Evolutionary conservation across 2,888 invertebrate species (phyloP).

Genomic region (Parelbella ahira): DNA sequence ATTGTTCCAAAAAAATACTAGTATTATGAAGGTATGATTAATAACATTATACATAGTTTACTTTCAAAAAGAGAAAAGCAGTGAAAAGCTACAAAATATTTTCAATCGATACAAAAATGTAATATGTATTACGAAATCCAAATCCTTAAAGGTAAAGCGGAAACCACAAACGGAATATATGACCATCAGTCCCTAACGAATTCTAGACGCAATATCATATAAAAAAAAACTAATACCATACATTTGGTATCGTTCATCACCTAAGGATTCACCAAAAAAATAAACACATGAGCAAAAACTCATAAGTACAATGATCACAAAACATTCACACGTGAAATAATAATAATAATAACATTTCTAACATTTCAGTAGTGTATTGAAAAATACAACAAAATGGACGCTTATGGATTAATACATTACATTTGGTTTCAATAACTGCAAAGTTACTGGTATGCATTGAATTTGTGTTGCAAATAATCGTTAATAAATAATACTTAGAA

Average conservation of each 20-base stretch:
- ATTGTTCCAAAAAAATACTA: too few relatives aligned
- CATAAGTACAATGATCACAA: slow-evolving; percentile 72
- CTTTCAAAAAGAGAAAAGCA: too few relatives aligned
- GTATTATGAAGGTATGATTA: too few relatives aligned
- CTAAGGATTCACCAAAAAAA: slow-evolving; percentile 20
- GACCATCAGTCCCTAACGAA: slow-evolving; percentile 21
- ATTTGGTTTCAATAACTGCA: too few relatives aligned
- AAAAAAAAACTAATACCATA: slow-evolving; percentile 25
- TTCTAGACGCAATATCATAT: slow-evolving; percentile 10
- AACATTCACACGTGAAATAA: slow-evolving; percentile 40
- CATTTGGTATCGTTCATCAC: slow-evolving; percentile 36
- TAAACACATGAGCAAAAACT: slow-evolving; percentile 44
- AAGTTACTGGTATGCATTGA: too few relatives aligned
- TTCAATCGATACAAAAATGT: too few relatives aligned
- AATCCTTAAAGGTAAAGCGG: slow-evolving; percentile 1
- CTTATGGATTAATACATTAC: slow-evolving; percentile 2
- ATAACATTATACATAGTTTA: too few relatives aligned
- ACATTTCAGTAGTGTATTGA: slow-evolving; percentile 1
- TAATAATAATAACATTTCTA: not conserved
- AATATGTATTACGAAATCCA: too few relatives aligned
- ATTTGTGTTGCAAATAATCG: too few relatives aligned
- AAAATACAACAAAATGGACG: slow-evolving; percentile 10
- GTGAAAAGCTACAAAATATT: too few relatives aligned
- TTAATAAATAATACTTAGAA: too few relatives aligned
- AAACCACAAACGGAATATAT: slow-evolving; percentile 10